Conservation (phyloP, 1,140 invertebrate genomes). For the Trichoplusia ni region DNA sequence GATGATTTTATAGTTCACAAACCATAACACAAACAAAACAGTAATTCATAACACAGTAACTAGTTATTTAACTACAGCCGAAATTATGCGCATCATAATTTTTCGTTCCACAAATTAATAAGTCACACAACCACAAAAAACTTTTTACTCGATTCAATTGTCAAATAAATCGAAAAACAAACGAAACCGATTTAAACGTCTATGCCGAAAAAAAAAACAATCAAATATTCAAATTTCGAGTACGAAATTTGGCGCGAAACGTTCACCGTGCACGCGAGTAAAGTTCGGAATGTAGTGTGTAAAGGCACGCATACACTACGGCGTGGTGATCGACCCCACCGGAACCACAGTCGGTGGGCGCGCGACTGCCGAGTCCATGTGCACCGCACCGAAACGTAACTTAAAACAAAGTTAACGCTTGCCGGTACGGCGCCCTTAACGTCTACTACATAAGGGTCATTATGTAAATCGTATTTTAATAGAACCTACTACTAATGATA, state of each 20-base stretch:
- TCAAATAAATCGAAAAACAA: conserved; percentile 15
- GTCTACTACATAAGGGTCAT: conserved; percentile 37
- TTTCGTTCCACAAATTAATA: not conserved
- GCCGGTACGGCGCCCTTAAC: conserved; percentile 29
- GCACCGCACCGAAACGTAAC: conserved; percentile 75
- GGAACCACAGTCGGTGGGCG: conserved; percentile 76
- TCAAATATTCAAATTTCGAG: conserved; percentile 11
- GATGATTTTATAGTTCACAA: conserved; percentile 28
- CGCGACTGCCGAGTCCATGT: conserved; percentile 74
- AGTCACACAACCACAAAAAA: conserved; percentile 26
- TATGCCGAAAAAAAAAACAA: conserved; percentile 35
- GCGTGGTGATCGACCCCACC: conserved; percentile 78
- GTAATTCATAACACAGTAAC: conserved; percentile 1
- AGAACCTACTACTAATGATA: conserved; percentile 48
- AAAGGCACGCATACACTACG: conserved; percentile 63
- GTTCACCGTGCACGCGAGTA: conserved; percentile 48
- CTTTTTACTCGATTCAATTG: conserved; percentile 1
- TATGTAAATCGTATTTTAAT: conserved; percentile 11
- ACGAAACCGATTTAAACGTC: conserved; percentile 29
- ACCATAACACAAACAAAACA: conserved; percentile 31
- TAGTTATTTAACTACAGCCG: not conserved
- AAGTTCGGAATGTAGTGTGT: conserved; percentile 59
- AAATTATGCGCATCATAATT: not conserved
- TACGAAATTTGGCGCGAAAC: conserved; percentile 47
- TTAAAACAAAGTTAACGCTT: conserved; percentile 38